These are phyloP conservation scores for Cephus pygmeus DNA, from an alignment of 2,888 invertebrate species.

Conservation along the genomic window DNA sequence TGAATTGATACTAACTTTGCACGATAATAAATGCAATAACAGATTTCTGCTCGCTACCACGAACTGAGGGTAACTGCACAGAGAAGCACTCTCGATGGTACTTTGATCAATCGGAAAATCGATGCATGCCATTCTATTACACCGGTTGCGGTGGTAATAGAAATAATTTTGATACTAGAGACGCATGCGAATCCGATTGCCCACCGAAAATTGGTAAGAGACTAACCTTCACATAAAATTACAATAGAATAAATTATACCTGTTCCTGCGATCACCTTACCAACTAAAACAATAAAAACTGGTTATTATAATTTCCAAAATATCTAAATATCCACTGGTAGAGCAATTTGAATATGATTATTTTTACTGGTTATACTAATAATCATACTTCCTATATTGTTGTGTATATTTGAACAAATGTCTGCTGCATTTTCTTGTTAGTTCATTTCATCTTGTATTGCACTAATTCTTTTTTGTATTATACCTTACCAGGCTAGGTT, in stretches of 20 bases:
- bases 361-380: neutral
- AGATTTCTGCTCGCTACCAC: slow-evolving; percentile 83
- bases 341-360: neutral
- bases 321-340: neutral
- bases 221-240: neutral
- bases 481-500: neutral
- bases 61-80: slow-evolving; percentile 81
- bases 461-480: neutral
- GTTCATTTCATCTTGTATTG: neutral
- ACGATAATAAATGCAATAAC: slow-evolving; percentile 60
- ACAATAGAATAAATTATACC: neutral
- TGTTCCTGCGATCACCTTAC: neutral
- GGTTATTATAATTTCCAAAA: neutral
- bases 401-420: neutral
- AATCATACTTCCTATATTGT: neutral
- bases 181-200: slow-evolving; percentile 81
- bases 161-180: slow-evolving; percentile 83
- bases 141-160: slow-evolving; percentile 91
- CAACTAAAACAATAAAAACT: neutral
- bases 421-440: neutral
- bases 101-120: slow-evolving; percentile 83
- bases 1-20: slow-evolving; percentile 47
- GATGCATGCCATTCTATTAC: slow-evolving; percentile 94
- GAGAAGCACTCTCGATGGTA: slow-evolving; percentile 85
- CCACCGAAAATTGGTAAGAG: slow-evolving; percentile 83